Evolutionary conservation across 2,888 invertebrate genomes (phyloP).

Genomic region (Oxyscelio sp.): DNA sequence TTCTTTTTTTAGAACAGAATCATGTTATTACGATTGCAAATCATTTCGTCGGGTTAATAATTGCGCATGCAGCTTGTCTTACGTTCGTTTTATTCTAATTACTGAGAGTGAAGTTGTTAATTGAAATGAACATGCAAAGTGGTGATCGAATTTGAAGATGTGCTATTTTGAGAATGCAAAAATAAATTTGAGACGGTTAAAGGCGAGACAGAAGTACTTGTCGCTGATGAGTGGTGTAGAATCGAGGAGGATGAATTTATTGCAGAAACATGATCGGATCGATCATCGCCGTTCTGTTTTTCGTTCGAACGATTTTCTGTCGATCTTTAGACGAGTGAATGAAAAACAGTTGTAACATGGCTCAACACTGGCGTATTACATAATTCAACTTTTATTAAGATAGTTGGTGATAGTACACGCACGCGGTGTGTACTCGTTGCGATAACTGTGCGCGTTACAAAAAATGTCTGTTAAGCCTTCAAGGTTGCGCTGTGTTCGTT

Average conservation of each 20-base stretch:
- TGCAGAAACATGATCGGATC: too few relatives aligned
- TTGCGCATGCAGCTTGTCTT: conserved; percentile 31
- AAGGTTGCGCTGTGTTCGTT: too few relatives aligned
- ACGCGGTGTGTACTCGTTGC: not conserved
- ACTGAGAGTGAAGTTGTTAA: not conserved
- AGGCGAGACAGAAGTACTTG: not conserved
- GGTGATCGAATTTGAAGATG: conserved; percentile 16
- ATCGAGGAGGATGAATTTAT: too few relatives aligned
- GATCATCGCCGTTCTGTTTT: too few relatives aligned
- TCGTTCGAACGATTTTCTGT: too few relatives aligned
- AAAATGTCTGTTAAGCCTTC: too few relatives aligned
- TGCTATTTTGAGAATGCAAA: conserved; percentile 15
- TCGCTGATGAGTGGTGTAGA: too few relatives aligned
- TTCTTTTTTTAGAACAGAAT: conserved; percentile 4
- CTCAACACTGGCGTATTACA: not conserved
- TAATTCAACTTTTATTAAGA: not conserved
- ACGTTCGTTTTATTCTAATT: not conserved
- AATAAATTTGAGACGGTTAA: conserved; percentile 12
- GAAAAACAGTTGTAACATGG: not conserved
- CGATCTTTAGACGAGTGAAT: too few relatives aligned
- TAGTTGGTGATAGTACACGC: not conserved
- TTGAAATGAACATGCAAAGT: conserved; percentile 32
- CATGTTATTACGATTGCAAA: conserved; percentile 1
- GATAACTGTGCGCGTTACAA: too few relatives aligned
- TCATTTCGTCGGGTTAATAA: conserved; percentile 29